These are phyloP conservation scores for Zenarchopterus dispar DNA, from an alignment of 2,797 vertebrate genomes.

Conservation along the genomic window DNA sequence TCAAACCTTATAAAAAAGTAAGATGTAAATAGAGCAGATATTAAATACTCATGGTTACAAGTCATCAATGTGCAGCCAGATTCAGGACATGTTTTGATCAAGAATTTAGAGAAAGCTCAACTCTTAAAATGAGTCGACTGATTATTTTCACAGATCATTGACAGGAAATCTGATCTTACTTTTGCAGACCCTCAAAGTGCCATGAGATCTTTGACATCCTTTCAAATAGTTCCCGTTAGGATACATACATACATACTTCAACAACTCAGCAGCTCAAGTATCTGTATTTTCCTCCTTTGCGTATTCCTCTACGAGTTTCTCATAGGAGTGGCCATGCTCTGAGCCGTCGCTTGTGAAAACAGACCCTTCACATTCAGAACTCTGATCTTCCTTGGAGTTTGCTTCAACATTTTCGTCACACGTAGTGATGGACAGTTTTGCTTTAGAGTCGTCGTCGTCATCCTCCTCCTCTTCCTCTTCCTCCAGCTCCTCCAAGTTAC, in stretches of 20 bases:
- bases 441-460: conserved; percentile 69
- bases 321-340: conserved; percentile 88
- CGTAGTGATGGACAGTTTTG: conserved; percentile 77
- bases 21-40: conserved; percentile 41
- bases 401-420: conserved; percentile 85
- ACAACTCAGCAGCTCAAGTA: conserved; percentile 65
- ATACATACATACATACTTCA: conserved; percentile 21
- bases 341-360: conserved; percentile 89
- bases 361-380: conserved; percentile 88
- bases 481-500: conserved; percentile 73
- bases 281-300: conserved; percentile 87
- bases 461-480: conserved; percentile 27
- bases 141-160: conserved; percentile 23
- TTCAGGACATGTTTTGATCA: conserved; percentile 24
- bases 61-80: conserved; percentile 12
- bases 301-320: conserved; percentile 92
- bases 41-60: conserved; percentile 33
- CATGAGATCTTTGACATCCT: conserved; percentile 22
- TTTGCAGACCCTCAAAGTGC: conserved; percentile 33
- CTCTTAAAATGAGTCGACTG: conserved; percentile 8
- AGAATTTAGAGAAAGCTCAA: conserved; percentile 15
- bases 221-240: conserved; percentile 43
- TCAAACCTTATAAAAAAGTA: conserved; percentile 41
- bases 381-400: conserved; percentile 85
- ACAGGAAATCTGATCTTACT: conserved; percentile 38